Evolutionary conservation across 2,888 invertebrate species (phyloP), one percentile per base, ranked within the genome.

Genomic region (Lycophotia porphyrea): DNA sequence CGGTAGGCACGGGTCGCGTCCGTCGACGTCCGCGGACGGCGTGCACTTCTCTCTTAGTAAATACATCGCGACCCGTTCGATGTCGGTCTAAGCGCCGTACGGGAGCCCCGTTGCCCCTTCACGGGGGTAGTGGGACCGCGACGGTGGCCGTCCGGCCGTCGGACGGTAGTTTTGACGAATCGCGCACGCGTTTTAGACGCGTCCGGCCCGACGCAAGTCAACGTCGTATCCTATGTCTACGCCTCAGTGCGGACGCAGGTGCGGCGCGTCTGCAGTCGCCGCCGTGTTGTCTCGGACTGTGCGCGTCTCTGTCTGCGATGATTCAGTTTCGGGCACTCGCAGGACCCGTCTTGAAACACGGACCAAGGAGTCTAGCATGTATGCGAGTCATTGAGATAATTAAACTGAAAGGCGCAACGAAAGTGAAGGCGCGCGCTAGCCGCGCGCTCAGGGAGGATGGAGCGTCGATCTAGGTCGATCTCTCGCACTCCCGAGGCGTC

Each of bases 281-380:
- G 91, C 88, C 88, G 91, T 89, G 88, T 79, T 82, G 91, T 90
- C 91, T 91, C 89, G 89, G 91, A 92, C 92, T 84, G 91, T 91
- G 90, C 89, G 89, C 87, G 91, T 88, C 88, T 91, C 90, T 97
- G 96, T 92, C 91, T 77, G 91, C 91, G 94, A 92, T 94, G 94
- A 90, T 92, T 92, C 90, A 90, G 93, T 91, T 93, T 94, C 91
- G 93, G 94, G 92, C 92, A 93, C 93, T 95, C 94, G 94, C 96
- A 95, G 97, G 97, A 97, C 97, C 97, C 97, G 97, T 97, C 97
- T 97, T 97, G 97, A 92, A 92, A 91, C 92, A 91, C 92, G 92
- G 92, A 92, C 91, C 91, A 91, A 91, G 92, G 92, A 92, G 92
- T 91, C 90, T 91, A 91, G 90, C 97, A 97, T 97, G 97, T 97